A percentile compares a stretch with the other conserved stretches of the same genome.
Evolutionary conservation across 2,797 vertebrate genomes (phyloP).

Genomic region (Sciurus vulgaris): DNA sequence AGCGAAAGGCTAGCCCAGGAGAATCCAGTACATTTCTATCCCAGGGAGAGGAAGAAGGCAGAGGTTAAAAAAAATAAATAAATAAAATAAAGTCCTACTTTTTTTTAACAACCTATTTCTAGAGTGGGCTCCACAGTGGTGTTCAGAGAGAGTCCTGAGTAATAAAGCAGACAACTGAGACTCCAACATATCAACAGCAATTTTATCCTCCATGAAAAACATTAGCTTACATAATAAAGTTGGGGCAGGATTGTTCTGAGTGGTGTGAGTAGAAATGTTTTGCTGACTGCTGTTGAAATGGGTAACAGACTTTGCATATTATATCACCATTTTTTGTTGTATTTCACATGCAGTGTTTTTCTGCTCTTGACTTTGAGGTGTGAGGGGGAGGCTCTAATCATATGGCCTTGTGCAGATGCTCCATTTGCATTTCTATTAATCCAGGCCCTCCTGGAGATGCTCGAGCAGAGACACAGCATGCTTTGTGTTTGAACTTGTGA

Average conservation of each 20-base stretch:
- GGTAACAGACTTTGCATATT: constrained; percentile 90
- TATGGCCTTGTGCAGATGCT: constrained; percentile 91
- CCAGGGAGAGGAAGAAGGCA: neutral
- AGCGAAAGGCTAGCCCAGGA: neutral
- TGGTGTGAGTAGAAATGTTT: constrained; percentile 83
- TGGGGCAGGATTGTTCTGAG: constrained; percentile 75
- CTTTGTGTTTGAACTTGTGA: constrained; percentile 92
- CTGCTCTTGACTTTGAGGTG: constrained; percentile 91
- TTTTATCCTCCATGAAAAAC: constrained; percentile 79
- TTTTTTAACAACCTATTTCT: neutral
- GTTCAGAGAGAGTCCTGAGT: neutral
- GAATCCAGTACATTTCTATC: neutral
- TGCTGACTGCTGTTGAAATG: constrained; percentile 89
- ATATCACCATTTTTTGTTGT: constrained; percentile 89
- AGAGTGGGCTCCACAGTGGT: constrained; percentile 14
- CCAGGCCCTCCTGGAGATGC: constrained; percentile 91
- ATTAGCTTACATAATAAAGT: constrained; percentile 85
- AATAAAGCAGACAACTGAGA: constrained; percentile 25
- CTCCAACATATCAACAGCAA: constrained; percentile 45
- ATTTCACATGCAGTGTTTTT: constrained; percentile 90
- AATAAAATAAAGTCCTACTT: constrained; percentile 13
- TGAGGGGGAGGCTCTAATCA: constrained; percentile 90
- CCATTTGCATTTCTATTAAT: constrained; percentile 93
- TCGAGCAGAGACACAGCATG: constrained; percentile 90
- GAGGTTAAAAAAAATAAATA: neutral